Evolutionary conservation across 2,888 invertebrate species (phyloP).

Genomic region (Acleris laterana): DNA sequence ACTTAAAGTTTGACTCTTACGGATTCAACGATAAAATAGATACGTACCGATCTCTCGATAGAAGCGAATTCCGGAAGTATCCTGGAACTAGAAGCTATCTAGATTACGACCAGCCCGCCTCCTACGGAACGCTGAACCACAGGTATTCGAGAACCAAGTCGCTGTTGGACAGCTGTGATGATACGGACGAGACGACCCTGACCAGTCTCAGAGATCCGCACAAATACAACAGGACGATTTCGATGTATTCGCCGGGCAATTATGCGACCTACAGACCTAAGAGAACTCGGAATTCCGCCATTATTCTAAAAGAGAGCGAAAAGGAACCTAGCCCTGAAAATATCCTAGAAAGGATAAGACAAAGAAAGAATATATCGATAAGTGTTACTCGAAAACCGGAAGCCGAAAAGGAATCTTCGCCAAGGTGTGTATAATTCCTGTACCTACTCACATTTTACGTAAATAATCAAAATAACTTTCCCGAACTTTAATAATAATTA

Average conservation of each 20-base stretch:
- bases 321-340: conserved; percentile 81
- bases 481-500: conserved; percentile 58
- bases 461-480: conserved; percentile 80
- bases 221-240: conserved; percentile 76
- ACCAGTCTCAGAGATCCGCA: conserved; percentile 66
- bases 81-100: conserved; percentile 69
- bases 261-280: conserved; percentile 81
- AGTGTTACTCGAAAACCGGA: conserved; percentile 79
- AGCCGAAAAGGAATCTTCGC: conserved; percentile 68
- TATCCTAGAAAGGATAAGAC: conserved; percentile 79
- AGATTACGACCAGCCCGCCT: conserved; percentile 72
- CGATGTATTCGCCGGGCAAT: conserved; percentile 78
- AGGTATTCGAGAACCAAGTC: conserved; percentile 78
- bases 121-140: conserved; percentile 59
- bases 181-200: conserved; percentile 60
- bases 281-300: conserved; percentile 77
- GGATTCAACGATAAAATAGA: conserved; percentile 75
- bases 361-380: conserved; percentile 78
- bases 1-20: conserved; percentile 68
- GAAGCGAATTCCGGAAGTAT: conserved; percentile 77
- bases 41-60: conserved; percentile 77
- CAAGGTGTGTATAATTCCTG: conserved; percentile 78
- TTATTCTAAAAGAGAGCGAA: conserved; percentile 79
- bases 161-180: conserved; percentile 71
- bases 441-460: conserved; percentile 66